Base-by-base conservation (phyloP, 2,888 invertebrate species). In the Caenorhabditis japonica region DNA sequence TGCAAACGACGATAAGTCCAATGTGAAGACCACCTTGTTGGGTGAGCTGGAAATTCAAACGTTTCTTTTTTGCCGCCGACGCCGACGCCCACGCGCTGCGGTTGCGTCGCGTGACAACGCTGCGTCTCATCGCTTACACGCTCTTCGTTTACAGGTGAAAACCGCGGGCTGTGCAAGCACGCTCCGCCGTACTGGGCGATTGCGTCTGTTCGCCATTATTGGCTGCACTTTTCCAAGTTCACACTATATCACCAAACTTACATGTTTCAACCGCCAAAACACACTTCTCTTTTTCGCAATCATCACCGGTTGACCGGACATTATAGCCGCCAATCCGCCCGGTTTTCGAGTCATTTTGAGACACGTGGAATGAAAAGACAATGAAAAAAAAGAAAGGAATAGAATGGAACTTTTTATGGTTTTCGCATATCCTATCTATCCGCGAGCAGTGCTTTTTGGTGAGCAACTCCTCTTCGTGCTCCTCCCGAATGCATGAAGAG, bases 271-370 rank as follows among this genome's bases (percentile, higher is more conserved):
- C 23, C 72, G 47, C 66, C 69, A 70, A 39, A 70, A 75, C 36
- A 70, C 44, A 23, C 59, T 61, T 55, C 46, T 60, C 19, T 66
- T 70, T 34, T 58, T 61, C 2, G 44, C 47, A n/a, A 62, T 60
- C 5, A 60, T 58, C 2, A 76, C 71, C 10, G 81, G 75, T 39
- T 75, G 75, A 13, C 79, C 81, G 2, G 77, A 60, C 74, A 81
- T 76, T 23, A 81, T 56, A 1, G 81, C 81, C 4, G 81, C 79
- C 15, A 79, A 58, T 44, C 81, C 81, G 7, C 79, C 77, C 4
- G 69, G 64, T 41, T 77, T 77, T 36, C 77, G 66, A 23, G 53
- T 61, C 77, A 77, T 77, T 58, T 55, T 56, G 49, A 23, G 23
- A 39, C 46, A 38, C 38, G 53, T 51, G 36, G 62, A 49, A 46